These are phyloP conservation scores for Raja brachyura DNA, from an alignment of 2,113 vertebrate genomes.

Conservation along the genomic window DNA sequence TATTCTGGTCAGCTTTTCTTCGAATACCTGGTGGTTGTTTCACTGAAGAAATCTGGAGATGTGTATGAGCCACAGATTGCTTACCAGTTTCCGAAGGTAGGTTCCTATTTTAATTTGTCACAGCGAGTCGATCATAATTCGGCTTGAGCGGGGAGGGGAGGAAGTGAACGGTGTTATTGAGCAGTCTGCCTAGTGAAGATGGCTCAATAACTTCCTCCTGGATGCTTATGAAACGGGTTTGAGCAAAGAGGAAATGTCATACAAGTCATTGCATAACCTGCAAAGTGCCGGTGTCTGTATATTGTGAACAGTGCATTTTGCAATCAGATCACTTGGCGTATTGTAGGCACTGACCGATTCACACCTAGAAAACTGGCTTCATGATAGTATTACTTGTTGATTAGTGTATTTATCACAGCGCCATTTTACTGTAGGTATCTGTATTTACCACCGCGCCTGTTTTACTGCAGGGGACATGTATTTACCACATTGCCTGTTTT, in stretches of 20 bases:
- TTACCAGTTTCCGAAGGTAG: conserved; percentile 94
- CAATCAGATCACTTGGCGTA: no score
- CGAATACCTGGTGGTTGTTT: conserved; percentile 90
- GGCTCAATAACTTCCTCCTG: neutral
- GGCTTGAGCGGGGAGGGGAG: neutral
- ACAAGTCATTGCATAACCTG: neutral
- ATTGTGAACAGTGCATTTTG: no score
- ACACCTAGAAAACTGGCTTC: no score
- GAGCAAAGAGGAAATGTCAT: no score
- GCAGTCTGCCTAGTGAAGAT: neutral
- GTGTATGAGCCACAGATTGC: conserved; percentile 78
- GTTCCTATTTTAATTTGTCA: no score
- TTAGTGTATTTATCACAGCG: neutral
- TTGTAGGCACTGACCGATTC: no score
- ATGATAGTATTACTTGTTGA: no score
- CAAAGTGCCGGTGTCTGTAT: no score
- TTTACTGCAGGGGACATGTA: neutral
- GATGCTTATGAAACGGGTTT: neutral
- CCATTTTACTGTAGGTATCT: neutral
- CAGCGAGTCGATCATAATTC: neutral
- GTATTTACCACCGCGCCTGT: neutral
- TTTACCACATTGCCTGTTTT: neutral
- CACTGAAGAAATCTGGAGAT: conserved; percentile 58
- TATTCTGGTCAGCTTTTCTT: conserved; percentile 80
- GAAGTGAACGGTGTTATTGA: neutral